phyloP scores from a whole-genome alignment of 2,888 invertebrate species.

The Homarus gammarus region DNA sequence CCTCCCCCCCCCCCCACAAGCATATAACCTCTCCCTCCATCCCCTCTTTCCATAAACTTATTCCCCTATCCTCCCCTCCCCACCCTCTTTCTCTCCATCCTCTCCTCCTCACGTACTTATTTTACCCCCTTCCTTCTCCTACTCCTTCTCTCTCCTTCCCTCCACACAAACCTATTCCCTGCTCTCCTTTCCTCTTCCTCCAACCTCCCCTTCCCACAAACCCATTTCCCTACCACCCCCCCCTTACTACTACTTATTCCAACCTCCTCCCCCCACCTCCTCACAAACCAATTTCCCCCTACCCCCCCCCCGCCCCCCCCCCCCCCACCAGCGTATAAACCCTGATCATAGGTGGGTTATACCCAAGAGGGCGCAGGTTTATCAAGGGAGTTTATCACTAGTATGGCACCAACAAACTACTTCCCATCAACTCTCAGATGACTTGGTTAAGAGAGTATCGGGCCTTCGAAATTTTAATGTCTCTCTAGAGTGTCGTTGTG shows the following conservation, averaged over 20 bases:
- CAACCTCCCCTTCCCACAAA: too few species aligned
- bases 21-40: too few species aligned
- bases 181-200: too few species aligned
- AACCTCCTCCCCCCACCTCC: background rate
- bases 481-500: constrained; percentile 49
- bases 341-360: constrained; percentile 29
- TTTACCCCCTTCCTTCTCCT: too few species aligned
- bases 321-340: background rate
- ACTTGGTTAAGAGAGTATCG: constrained; percentile 46
- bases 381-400: constrained; percentile 44
- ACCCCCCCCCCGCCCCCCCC: background rate
- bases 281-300: too few species aligned
- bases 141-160: too few species aligned
- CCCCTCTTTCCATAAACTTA: too few species aligned
- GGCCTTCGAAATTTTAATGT: constrained; percentile 58
- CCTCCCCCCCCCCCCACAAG: too few species aligned
- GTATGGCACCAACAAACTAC: constrained; percentile 38
- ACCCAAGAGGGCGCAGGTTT: constrained; percentile 21
- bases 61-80: too few species aligned
- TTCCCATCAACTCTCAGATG: constrained; percentile 44
- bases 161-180: too few species aligned
- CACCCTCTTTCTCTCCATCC: background rate
- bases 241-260: too few species aligned
- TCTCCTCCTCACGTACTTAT: background rate
- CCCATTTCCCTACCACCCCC: too few species aligned